Evolutionary conservation across 2,113 vertebrate species (phyloP).

Genomic region (Oceanodroma tethys): DNA sequence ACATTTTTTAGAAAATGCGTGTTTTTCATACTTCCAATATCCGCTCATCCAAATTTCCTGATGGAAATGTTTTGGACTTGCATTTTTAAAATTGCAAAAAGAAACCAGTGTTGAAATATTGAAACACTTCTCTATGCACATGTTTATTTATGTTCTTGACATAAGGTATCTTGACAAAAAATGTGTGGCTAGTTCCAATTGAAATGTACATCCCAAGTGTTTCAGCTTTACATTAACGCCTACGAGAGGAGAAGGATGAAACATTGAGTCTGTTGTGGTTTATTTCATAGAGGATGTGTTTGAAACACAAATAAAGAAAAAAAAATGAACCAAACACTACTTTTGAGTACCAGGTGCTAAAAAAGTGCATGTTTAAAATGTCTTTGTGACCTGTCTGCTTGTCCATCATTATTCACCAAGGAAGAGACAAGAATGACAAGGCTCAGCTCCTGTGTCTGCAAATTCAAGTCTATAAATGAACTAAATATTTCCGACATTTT

Average conservation of each 20-base stretch:
- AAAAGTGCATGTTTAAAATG: not conserved
- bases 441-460: not conserved
- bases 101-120: not conserved
- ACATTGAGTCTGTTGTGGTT: not conserved
- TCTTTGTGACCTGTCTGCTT: not conserved
- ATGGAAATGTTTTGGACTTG: not conserved
- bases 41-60: not conserved
- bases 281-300: not conserved
- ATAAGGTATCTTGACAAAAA: not conserved
- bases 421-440: not conserved
- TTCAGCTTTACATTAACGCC: not conserved
- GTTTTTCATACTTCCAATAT: not conserved
- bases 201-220: not conserved
- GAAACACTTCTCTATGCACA: not conserved
- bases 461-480: not conserved
- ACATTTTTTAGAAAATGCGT: not conserved
- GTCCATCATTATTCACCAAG: not conserved
- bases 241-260: not conserved
- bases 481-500: not conserved
- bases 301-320: not conserved
- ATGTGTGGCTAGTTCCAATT: not conserved
- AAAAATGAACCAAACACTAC: not conserved
- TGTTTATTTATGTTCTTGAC: conserved; percentile 12
- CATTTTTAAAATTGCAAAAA: not conserved
- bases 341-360: not conserved